Base-by-base conservation (phyloP, 53 echinoderm and acorn worm genomes). In the Hippasteria phrygiana region DNA sequence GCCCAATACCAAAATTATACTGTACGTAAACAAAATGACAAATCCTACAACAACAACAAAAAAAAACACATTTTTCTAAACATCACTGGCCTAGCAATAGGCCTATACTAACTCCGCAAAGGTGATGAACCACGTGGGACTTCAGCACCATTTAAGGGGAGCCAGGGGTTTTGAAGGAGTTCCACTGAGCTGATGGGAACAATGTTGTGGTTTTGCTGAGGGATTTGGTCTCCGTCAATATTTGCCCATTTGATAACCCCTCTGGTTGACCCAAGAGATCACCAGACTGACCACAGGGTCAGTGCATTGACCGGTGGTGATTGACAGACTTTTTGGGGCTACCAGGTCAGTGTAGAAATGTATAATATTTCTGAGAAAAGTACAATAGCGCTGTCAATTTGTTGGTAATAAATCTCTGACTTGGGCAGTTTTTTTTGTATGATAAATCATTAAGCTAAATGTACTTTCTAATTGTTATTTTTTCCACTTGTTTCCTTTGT, bases 171-270 rank as follows among this genome's bases (percentile, higher is more conserved):
- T n/a, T n/a, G 26, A 3, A 3, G 26, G 59, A 18, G 8, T 24
- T 3, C 26, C 59, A n/a, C 26, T 59, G n/a, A n/a, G n/a, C n/a
- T n/a, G 59, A 59, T 59, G 55, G 18, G 11, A 16, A 55, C 55
- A 55, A 55, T 55, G 17, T 8, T 8, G 69, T 67, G 69, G 69
- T 35, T 36, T 43, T 40, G 43, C 35, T 20, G 41, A 39, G 71
- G 43, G 43, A 33, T 42, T 73, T 40, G n/a, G 73, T 43, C 43
- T 70, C 12, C 50, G 85, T 85, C 85, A 85, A 85, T 85, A 85
- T 85, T 85, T 85, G 28, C 24, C 22, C 26, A 47, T 54, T 50
- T 47, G 69, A 48, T 37, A 37, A 35, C 71, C 48, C 33, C 65
- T 38, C 39, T 26, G 35, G 85, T 85, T 85, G 85, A 85, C 69